Conservation (phyloP, 2,888 invertebrate species). For the Acrocera orbiculus region DNA sequence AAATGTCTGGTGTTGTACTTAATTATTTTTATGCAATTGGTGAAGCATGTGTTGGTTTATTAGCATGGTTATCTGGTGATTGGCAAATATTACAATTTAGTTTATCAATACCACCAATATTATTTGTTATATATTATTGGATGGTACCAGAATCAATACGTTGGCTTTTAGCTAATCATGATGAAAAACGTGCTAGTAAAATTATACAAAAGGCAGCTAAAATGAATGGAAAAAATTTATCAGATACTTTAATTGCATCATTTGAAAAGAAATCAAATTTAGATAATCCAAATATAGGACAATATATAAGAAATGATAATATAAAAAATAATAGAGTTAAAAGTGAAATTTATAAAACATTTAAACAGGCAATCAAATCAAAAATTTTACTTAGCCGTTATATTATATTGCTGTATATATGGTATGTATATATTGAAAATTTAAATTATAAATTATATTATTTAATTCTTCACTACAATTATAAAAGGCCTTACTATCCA, state of each 20-base stretch:
- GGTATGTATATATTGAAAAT: constrained; percentile 22
- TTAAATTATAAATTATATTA: constrained; percentile 2
- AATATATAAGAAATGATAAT: constrained; percentile 3
- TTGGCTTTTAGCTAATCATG: constrained; percentile 42
- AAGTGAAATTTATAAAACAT: constrained; percentile 26
- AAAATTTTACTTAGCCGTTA: constrained; percentile 32
- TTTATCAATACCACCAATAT: constrained; percentile 40
- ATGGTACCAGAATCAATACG: constrained; percentile 46
- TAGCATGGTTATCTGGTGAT: constrained; percentile 39
- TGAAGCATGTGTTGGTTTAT: constrained; percentile 40
- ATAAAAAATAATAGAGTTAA: constrained; percentile 11
- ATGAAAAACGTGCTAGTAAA: constrained; percentile 35
- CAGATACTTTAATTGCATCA: constrained; percentile 29
- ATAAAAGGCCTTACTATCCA: too few species aligned
- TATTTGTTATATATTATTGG: constrained; percentile 44
- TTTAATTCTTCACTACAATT: too few species aligned
- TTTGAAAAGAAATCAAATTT: constrained; percentile 20
- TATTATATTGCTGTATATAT: constrained; percentile 32
- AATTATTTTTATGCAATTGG: constrained; percentile 48
- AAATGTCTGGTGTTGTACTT: constrained; percentile 42
- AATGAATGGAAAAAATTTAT: constrained; percentile 35
- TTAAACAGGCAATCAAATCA: constrained; percentile 32
- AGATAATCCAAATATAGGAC: constrained; percentile 3
- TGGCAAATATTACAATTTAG: constrained; percentile 41
- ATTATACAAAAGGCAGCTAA: constrained; percentile 39